These are phyloP conservation scores for Caenorhabditis imperialis DNA, from an alignment of 2,888 invertebrate species.

Conservation along the genomic window DNA sequence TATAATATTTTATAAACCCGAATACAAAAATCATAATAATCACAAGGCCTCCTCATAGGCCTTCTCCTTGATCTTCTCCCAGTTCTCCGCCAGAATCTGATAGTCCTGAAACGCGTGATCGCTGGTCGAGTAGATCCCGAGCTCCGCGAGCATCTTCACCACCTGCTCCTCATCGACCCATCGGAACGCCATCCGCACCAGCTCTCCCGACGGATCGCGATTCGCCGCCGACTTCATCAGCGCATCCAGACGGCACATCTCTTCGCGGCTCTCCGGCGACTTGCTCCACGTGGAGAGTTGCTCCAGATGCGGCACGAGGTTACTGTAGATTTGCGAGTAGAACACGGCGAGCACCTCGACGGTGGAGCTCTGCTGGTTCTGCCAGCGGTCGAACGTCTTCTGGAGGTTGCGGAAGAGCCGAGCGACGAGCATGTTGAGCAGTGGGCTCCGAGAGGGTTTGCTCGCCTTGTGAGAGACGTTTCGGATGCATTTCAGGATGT, in stretches of 20 bases:
- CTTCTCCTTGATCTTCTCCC: conserved; percentile 34
- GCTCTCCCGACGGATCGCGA: conserved; percentile 36
- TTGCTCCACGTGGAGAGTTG: conserved; percentile 9
- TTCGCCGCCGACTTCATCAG: conserved; percentile 48
- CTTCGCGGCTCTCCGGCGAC: conserved; percentile 1
- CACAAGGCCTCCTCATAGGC: not conserved
- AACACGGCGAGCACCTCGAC: conserved; percentile 16
- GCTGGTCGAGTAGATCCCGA: conserved; percentile 30
- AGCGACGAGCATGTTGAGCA: conserved; percentile 24
- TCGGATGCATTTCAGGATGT: conserved; percentile 33
- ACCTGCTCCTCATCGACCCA: conserved; percentile 55
- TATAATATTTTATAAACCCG: conserved; percentile 2
- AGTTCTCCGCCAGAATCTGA: conserved; percentile 55
- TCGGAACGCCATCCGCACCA: conserved; percentile 41
- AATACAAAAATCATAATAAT: not conserved
- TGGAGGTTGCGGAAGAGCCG: conserved; percentile 31
- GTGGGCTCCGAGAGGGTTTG: conserved; percentile 16
- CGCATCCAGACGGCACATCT: conserved; percentile 39
- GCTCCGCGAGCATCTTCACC: conserved; percentile 40
- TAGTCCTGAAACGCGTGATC: conserved; percentile 53
- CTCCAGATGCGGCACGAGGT: conserved; percentile 33
- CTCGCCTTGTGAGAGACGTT: conserved; percentile 38
- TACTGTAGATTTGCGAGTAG: conserved; percentile 42
- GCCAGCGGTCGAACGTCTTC: conserved; percentile 27
- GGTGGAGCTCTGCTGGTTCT: not conserved